Conservation (phyloP, 2,888 invertebrate species). For the Drosophila koepferae region DNA sequence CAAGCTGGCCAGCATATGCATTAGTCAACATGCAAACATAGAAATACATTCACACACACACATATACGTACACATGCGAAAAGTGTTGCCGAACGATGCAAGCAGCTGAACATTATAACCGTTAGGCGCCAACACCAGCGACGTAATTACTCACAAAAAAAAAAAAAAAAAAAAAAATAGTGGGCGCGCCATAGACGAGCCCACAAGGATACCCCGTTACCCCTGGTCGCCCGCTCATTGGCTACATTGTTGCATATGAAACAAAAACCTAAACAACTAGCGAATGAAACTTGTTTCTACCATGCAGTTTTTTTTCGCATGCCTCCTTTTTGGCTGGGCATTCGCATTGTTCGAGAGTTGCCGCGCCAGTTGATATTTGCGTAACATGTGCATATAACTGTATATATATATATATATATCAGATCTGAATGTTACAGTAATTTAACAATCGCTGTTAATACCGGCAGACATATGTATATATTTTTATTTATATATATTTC, state of each 20-base stretch:
- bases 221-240: not conserved
- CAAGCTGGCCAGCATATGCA: slow-evolving; percentile 68
- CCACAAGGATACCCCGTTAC: slow-evolving; percentile 47
- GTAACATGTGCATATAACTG: slow-evolving; percentile 44
- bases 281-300: slow-evolving; percentile 66
- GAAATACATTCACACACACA: slow-evolving; percentile 10
- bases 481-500: not conserved
- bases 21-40: slow-evolving; percentile 27
- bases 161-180: slow-evolving; percentile 33
- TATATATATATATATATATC: slow-evolving; percentile 51
- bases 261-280: slow-evolving; percentile 1
- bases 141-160: slow-evolving; percentile 58
- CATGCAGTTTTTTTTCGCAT: slow-evolving; percentile 19
- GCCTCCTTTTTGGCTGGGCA: slow-evolving; percentile 22
- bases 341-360: slow-evolving; percentile 56
- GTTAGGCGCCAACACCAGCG: slow-evolving; percentile 56
- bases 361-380: slow-evolving; percentile 62
- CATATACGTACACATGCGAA: slow-evolving; percentile 10
- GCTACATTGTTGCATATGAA: not conserved
- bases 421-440: slow-evolving; percentile 21
- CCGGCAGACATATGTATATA: slow-evolving; percentile 20
- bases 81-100: slow-evolving; percentile 7
- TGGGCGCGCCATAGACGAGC: slow-evolving; percentile 69
- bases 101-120: slow-evolving; percentile 34
- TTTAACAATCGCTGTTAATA: slow-evolving; percentile 32